A percentile compares a stretch with the other conserved stretches of the same genome.
Evolutionary conservation across 1,140 invertebrate species (phyloP).

Genomic region (Drosophila erecta): DNA sequence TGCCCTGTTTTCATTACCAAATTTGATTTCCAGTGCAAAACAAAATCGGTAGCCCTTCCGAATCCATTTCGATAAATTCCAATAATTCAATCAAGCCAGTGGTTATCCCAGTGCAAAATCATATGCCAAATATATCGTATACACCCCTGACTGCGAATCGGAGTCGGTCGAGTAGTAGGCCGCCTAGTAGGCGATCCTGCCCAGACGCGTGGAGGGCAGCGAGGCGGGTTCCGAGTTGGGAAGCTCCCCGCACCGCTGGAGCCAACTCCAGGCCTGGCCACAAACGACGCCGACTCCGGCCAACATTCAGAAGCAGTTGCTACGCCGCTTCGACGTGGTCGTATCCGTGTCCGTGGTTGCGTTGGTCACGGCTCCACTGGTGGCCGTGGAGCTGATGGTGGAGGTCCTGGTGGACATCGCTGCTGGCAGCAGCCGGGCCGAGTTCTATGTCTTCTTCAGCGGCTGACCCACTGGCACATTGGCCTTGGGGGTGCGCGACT

Average conservation of each 20-base stretch:
- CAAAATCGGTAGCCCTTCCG: slow-evolving; percentile 3
- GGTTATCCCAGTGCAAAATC: background rate
- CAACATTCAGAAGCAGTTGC: slow-evolving; percentile 82
- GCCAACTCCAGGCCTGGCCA: slow-evolving; percentile 66
- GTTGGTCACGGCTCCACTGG: slow-evolving; percentile 7
- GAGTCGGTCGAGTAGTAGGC: slow-evolving; percentile 45
- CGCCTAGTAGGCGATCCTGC: slow-evolving; percentile 65
- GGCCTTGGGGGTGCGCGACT: slow-evolving; percentile 66
- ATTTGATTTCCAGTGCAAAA: slow-evolving; percentile 12
- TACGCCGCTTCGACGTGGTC: slow-evolving; percentile 60
- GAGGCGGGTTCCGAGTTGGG: slow-evolving; percentile 69
- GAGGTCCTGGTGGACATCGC: slow-evolving; percentile 29
- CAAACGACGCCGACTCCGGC: slow-evolving; percentile 73
- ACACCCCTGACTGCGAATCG: slow-evolving; percentile 1
- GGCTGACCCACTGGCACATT: slow-evolving; percentile 20
- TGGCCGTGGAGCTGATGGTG: slow-evolving; percentile 32
- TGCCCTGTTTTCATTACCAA: background rate
- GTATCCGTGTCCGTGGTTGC: slow-evolving; percentile 23
- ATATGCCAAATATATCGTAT: background rate
- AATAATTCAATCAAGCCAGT: slow-evolving; percentile 5
- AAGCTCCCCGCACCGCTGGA: slow-evolving; percentile 74
- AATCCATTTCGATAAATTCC: slow-evolving; percentile 21
- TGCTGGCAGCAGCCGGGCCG: slow-evolving; percentile 64
- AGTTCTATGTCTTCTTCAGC: slow-evolving; percentile 71
- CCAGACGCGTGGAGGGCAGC: slow-evolving; percentile 62